phyloP scores from a whole-genome alignment of 2,797 vertebrate genomes.

The Erethizon dorsatum region DNA sequence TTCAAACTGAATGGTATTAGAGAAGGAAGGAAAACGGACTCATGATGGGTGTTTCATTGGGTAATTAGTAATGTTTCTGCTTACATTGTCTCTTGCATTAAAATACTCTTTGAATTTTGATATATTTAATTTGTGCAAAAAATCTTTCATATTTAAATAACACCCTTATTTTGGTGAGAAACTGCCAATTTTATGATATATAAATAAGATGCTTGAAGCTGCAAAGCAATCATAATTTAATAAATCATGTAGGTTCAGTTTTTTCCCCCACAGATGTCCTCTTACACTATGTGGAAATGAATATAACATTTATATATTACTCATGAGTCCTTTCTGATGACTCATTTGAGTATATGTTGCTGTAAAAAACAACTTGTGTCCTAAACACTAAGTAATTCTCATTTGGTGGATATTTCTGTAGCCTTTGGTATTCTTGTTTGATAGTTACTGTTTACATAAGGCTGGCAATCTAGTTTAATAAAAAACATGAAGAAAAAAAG shows the following conservation, averaged over 20 bases:
- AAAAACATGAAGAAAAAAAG: constrained; percentile 59
- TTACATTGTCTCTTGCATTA: neutral
- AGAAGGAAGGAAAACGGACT: constrained; percentile 12
- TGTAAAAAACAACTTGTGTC: constrained; percentile 60
- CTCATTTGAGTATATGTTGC: constrained; percentile 49
- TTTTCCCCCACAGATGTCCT: constrained; percentile 26
- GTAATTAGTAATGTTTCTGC: constrained; percentile 52
- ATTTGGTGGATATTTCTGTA: constrained; percentile 73
- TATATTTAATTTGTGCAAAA: constrained; percentile 53
- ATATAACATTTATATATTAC: neutral
- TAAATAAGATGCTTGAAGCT: constrained; percentile 33
- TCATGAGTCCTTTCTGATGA: constrained; percentile 49
- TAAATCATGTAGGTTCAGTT: neutral
- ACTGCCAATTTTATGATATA: constrained; percentile 19
- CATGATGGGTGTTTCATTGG: constrained; percentile 5
- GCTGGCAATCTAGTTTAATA: constrained; percentile 21
- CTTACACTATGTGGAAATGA: neutral
- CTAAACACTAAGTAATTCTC: constrained; percentile 50
- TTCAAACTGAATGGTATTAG: neutral
- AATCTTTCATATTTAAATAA: constrained; percentile 48
- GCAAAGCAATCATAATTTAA: constrained; percentile 45
- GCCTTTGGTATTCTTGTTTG: constrained; percentile 62
- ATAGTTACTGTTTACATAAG: constrained; percentile 73
- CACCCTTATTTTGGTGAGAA: constrained; percentile 54
- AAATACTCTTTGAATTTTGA: constrained; percentile 23